These are phyloP conservation scores for Chlorocebus sabaeus DNA, from an alignment of 2,113 vertebrate genomes.

Conservation along the genomic window DNA sequence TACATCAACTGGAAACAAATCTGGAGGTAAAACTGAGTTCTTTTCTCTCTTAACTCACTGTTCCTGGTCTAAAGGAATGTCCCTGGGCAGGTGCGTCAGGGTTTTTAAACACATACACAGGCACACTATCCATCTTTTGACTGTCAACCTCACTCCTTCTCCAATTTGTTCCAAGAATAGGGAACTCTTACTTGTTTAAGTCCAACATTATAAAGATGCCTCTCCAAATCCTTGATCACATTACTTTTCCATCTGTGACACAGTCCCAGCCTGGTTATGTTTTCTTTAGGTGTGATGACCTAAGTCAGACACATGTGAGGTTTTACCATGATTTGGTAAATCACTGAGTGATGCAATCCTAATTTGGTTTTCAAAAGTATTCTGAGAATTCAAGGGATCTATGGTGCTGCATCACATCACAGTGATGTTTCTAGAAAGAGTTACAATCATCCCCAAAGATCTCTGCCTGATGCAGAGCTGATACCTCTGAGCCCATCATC, in stretches of 20 bases:
- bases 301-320: neutral
- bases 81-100: neutral
- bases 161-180: neutral
- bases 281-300: neutral
- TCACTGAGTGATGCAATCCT: neutral
- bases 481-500: neutral
- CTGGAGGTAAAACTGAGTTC: neutral
- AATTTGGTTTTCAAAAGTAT: constrained; percentile 12
- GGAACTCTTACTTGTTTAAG: neutral
- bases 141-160: neutral
- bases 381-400: neutral
- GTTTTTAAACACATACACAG: neutral
- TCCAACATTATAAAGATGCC: neutral
- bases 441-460: neutral
- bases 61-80: neutral
- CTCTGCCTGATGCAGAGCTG: neutral
- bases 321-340: neutral
- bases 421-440: constrained; percentile 21
- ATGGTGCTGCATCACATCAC: neutral
- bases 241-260: neutral
- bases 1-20: neutral
- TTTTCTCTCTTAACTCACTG: neutral
- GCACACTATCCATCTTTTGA: neutral
- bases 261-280: neutral
- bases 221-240: neutral